Percentiles rank a stretch among this genome's conserved stretches.
These are phyloP conservation scores for Pemphredon lugubris DNA, from an alignment of 2,888 invertebrate genomes.

Conservation along the genomic window DNA sequence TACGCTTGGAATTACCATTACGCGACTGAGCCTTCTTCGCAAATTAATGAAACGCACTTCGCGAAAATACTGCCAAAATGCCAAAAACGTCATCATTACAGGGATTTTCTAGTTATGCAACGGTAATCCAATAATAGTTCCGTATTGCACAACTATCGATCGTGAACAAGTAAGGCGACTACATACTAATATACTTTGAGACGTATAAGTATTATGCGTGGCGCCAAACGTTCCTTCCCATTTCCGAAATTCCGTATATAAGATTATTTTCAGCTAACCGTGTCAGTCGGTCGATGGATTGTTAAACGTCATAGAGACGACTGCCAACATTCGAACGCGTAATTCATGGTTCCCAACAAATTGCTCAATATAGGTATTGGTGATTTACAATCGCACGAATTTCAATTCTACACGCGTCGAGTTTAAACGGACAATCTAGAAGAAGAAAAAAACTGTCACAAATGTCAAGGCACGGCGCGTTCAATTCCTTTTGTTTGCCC, in stretches of 20 bases:
- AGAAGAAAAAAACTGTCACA: too few species aligned
- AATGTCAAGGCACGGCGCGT: too few species aligned
- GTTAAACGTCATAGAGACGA: not conserved
- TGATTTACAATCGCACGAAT: too few species aligned
- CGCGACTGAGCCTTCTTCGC: too few species aligned
- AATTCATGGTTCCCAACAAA: too few species aligned
- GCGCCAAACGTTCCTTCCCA: not conserved
- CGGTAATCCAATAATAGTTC: conserved; percentile 12
- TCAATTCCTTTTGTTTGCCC: not conserved
- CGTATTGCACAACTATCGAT: conserved; percentile 19
- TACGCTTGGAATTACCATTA: too few species aligned
- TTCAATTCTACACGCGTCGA: too few species aligned
- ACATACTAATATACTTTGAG: not conserved
- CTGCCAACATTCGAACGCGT: too few species aligned
- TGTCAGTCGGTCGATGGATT: conserved; percentile 7
- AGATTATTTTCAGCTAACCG: conserved; percentile 4
- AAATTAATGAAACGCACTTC: not conserved
- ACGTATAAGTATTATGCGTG: not conserved
- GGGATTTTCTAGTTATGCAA: not conserved
- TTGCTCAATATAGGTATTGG: too few species aligned
- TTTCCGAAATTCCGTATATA: not conserved
- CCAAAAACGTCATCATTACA: not conserved
- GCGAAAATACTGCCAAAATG: not conserved
- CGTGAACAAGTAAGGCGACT: not conserved
- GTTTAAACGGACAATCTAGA: too few species aligned